Percentiles rank a stretch among this genome's conserved stretches.
phyloP scores from a whole-genome alignment of 2,888 invertebrate species.

The Athrips mouffetella region DNA sequence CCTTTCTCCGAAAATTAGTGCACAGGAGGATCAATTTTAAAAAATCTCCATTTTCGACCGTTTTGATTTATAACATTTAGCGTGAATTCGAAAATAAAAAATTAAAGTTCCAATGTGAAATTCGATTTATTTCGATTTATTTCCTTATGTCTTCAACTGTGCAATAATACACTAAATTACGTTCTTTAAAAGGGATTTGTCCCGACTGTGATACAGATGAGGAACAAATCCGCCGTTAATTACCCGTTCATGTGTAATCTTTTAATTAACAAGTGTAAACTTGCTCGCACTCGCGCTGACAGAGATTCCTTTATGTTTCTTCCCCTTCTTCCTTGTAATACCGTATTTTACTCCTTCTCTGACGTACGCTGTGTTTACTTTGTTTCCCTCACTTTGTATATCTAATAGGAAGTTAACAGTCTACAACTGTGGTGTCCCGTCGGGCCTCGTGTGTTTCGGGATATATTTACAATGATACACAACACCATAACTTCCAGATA shows the following conservation, averaged over 20 bases:
- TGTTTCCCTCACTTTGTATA: slow-evolving; percentile 16
- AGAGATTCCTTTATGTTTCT: slow-evolving; percentile 14
- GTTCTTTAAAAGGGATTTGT: slow-evolving; percentile 36
- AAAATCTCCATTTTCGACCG: too few species aligned
- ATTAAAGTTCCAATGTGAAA: too few species aligned
- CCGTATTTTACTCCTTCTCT: slow-evolving; percentile 2
- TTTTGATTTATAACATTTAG: too few species aligned
- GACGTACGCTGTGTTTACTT: slow-evolving; percentile 11
- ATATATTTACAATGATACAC: too few species aligned
- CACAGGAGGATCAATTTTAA: too few species aligned
- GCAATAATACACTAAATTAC: slow-evolving; percentile 31
- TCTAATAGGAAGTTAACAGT: slow-evolving; percentile 15
- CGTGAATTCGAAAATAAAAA: too few species aligned
- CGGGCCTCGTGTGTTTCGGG: too few species aligned
- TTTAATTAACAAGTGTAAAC: slow-evolving; percentile 71
- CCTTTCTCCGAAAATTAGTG: too few species aligned
- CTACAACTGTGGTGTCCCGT: too few species aligned
- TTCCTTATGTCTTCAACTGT: background rate
- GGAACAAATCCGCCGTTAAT: slow-evolving; percentile 67
- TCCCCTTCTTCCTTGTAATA: background rate
- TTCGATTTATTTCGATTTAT: too few species aligned
- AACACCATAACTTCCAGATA: too few species aligned
- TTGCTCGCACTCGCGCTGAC: slow-evolving; percentile 38
- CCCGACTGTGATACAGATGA: slow-evolving; percentile 53
- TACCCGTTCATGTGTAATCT: slow-evolving; percentile 70